Evolutionary conservation across 2,113 vertebrate species (phyloP).

Genomic region (Lophotis ruficrista): DNA sequence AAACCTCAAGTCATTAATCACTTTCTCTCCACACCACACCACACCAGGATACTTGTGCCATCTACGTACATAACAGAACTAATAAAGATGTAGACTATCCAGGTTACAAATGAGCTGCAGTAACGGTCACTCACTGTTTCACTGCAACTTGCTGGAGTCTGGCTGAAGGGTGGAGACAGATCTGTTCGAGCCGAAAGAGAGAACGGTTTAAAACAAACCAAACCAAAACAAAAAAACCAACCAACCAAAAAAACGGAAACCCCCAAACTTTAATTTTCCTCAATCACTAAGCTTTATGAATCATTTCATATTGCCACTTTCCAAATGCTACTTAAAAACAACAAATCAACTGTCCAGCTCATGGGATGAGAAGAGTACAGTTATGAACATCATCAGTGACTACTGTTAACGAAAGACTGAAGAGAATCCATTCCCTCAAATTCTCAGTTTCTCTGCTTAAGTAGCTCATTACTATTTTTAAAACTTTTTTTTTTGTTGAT

Average conservation of each 20-base stretch:
- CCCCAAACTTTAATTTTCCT: background rate
- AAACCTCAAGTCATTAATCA: background rate
- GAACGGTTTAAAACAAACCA: background rate
- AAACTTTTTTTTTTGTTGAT: constrained; percentile 18
- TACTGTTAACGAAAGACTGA: constrained; percentile 32
- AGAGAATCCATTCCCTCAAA: constrained; percentile 22
- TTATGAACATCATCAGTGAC: background rate
- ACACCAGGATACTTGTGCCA: background rate
- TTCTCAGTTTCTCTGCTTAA: constrained; percentile 58
- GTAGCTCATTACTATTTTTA: constrained; percentile 29
- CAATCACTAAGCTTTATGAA: background rate
- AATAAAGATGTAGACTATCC: background rate
- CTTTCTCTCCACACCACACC: background rate
- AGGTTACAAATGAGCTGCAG: background rate
- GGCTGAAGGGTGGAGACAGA: constrained; percentile 2
- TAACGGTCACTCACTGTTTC: constrained; percentile 25
- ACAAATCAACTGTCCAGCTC: background rate
- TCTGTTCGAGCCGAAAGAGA: constrained; percentile 36
- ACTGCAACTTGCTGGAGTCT: constrained; percentile 15
- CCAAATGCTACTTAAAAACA: background rate
- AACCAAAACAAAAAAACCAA: no score
- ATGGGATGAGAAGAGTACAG: background rate
- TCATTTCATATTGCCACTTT: constrained; percentile 4
- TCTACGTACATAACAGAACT: background rate
- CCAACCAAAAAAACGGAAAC: background rate